Evolutionary conservation across 2,888 invertebrate species (phyloP), one percentile per base, ranked within the genome.

Genomic region (Morpho deidamia): DNA sequence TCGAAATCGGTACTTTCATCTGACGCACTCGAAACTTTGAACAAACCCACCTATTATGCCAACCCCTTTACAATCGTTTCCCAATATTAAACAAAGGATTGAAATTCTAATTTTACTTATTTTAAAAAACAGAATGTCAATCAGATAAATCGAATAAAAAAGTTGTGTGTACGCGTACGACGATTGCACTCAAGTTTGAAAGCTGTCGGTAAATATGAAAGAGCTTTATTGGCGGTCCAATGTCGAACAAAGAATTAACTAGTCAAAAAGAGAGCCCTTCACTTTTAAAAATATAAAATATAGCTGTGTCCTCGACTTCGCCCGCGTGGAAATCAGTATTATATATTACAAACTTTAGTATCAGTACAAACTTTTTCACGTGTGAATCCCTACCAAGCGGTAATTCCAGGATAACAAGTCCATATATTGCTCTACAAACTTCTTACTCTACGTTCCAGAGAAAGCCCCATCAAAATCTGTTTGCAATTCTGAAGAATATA

Each of bases 201-300:
- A 45, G 51, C 56, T 50, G 63, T 64, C 63, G 68, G 62, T 45
- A 60, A 56, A 56, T 51, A 63, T 63, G 58, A 49, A 67, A 63
- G 60, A 60, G 59, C 60, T 66, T 64, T 65, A 65, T 66, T 65
- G 61, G 65, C 55, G 59, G 61, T 61, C 42, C 11, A 23, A 59
- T 60, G 56, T 60, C 49, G 45, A 57, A 74, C 69, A 71, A 73
- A 78, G 71, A 68, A 74, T 76, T 80, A 79, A 80, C 81, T 74
- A 81, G 81, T 82, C 75, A 71, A 72, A 80, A 72, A 68, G 76
- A 81, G 70, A 67, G 74, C 73, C 66, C 69, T 75, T 59, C 53
- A 35, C 41, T 40, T 45, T 40, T 10, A 7, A 37, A 37, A 37
- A 37, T 8, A 8, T 37, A 37, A 37, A 14, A 14, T 4, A 14